Evolutionary conservation across 1,140 invertebrate genomes (phyloP).

Genomic region (Arctopsyche grandis): DNA sequence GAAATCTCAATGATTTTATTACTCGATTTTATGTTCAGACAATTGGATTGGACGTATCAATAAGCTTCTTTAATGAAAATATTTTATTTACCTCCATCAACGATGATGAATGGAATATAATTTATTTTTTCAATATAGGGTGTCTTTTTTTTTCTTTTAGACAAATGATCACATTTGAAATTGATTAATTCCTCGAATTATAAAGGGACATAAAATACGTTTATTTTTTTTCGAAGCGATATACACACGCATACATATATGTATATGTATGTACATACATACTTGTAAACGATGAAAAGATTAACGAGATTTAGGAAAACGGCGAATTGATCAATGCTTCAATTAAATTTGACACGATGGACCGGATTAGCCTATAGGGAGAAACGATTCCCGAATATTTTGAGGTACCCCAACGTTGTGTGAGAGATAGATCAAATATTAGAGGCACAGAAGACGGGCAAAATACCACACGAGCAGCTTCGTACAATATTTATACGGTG

Average conservation of each 20-base stretch:
- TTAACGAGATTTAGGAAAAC: neutral
- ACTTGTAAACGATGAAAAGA: neutral
- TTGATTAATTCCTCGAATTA: neutral
- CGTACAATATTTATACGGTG: neutral
- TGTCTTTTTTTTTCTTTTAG: no score
- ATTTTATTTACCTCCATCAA: no score
- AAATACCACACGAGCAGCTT: no score
- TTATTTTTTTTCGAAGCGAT: neutral
- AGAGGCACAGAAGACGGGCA: no score
- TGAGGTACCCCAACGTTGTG: neutral
- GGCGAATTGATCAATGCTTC: constrained; percentile 2
- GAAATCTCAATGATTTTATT: no score
- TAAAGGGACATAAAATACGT: neutral
- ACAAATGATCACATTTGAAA: neutral
- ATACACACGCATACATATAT: neutral
- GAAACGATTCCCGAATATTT: neutral
- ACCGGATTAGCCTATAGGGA: neutral
- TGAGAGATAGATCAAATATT: neutral
- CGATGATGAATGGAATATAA: no score
- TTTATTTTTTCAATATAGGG: no score
- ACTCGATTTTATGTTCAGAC: no score
- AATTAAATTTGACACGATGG: neutral
- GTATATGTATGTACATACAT: neutral
- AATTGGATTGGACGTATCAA: no score
- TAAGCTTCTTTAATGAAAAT: no score